A percentile compares a stretch with the other conserved stretches of the same genome.
phyloP scores from a whole-genome alignment of 2,888 invertebrate genomes.

The Conomelus anceps region DNA sequence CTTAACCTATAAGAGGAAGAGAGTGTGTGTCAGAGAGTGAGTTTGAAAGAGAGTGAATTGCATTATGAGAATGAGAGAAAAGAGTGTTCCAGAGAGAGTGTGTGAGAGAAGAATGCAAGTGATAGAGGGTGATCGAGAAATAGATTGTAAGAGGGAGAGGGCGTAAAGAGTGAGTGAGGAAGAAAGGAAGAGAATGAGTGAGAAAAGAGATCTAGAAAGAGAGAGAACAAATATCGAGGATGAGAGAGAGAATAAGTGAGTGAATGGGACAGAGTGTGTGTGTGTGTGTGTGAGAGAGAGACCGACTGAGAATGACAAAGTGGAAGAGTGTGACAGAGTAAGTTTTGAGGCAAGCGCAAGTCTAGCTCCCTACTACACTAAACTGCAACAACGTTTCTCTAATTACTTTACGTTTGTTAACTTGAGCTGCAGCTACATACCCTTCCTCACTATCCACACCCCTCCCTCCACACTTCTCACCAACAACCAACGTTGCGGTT shows the following conservation, averaged over 20 bases:
- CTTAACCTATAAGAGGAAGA: too few species aligned
- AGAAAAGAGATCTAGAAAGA: not conserved
- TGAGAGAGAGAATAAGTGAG: not conserved
- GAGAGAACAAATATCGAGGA: not conserved
- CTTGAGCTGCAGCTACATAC: not conserved
- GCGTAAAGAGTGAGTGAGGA: not conserved
- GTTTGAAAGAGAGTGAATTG: too few species aligned
- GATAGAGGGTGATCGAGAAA: too few species aligned
- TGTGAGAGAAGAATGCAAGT: too few species aligned
- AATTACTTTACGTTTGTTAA: constrained; percentile 13
- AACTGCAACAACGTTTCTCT: constrained; percentile 14
- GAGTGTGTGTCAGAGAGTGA: too few species aligned
- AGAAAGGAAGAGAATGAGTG: not conserved
- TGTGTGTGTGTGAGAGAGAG: not conserved
- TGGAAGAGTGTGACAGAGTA: not conserved
- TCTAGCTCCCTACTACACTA: not conserved
- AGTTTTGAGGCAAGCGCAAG: not conserved
- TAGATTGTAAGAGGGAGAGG: not conserved
- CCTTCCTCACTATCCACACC: not conserved
- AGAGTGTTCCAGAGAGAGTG: too few species aligned
- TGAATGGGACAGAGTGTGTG: not conserved
- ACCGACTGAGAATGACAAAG: not conserved
- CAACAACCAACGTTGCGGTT: not conserved
- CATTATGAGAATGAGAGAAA: too few species aligned
- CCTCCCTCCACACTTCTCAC: not conserved